Evolutionary conservation across 1,140 invertebrate genomes (phyloP), one percentile per base, ranked within the genome.

Genomic region (Sweltsa coloradensis): DNA sequence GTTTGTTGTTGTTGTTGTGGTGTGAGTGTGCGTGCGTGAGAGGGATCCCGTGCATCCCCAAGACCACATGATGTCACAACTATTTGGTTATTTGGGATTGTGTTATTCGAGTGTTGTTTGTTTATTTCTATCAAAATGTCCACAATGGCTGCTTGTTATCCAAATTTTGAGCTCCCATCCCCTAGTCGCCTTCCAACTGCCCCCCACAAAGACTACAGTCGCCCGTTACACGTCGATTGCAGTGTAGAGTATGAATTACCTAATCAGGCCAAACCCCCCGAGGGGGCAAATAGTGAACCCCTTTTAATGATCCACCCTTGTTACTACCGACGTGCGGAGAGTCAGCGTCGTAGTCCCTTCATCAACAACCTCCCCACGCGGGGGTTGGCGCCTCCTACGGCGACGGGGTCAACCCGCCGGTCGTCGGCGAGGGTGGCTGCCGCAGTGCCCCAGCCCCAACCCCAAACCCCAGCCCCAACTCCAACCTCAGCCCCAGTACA

Each of bases 241-340:
- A 85, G 82, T 69, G 83, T 86, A 47, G 83, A 87, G 65, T 87
- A 86, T 70, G 83, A 86, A 66, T 68, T 87, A 57, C 83, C 83
- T 46, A 83, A 83, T 57, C 79, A 83, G 62, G 82, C 83, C 24
- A 84, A 85, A 61, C 83, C 83, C 47, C 83, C 84, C 50, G 78
- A 78, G 53, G 82, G 82, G 23, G 79, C 78, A 50, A 71, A 78
- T 46, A 74, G 77, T 53, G 83, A 85, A 59, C 83, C 83, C 19
- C 68, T 86, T 53, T 72, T 86, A 41, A 86, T 86, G 81, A 86
- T 86, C 60, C 83, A 85, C 68, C 83, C 84, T n/a, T 85, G 81
- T 56, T 85, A 85, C 63, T 86, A 86, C 67, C 70, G 82, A 47
- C 78, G 83, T 63, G 82, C 83, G 60, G 82, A 85, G 59, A 79